Evolutionary conservation across 2,888 invertebrate genomes (phyloP), one percentile per base, ranked within the genome.

Genomic region (Phorcus lineatus): DNA sequence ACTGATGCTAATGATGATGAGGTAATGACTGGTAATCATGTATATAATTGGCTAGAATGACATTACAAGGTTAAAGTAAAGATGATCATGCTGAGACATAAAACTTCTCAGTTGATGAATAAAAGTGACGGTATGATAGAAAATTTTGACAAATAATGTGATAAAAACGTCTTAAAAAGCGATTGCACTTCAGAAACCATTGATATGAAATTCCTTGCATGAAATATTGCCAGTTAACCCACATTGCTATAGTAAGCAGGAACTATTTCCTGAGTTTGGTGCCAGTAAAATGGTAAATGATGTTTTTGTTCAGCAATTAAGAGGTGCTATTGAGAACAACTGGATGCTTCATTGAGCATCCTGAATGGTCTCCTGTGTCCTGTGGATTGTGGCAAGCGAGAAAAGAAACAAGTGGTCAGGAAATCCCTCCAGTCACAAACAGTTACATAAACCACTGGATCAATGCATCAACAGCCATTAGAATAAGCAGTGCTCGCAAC

Each of bases 241-340:
- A 36, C 47, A 47, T 47, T 47, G 9, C 16, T 62, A 28, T 13
- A 62, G 62, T 28, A 9, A 28, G 62, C 62, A 62, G 62, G 62
- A 62, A 17, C 62, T n/a, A 62, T 62, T 62, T 62, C 62, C 62
- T 62, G 62, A 28, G 62, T 28, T 62, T 62, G 62, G 62, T 62
- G 62, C 62, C 62, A 28, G 62, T 24, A 28, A 62, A 62, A 62
- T 62, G 62, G 62, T 28, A 28, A 62, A 62, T 62, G 24, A 13
- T 28, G 28, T 24, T 62, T 62, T 62, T 28, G 28, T 24, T 24
- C 24, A 28, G 28, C 28, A 62, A 62, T 62, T 62, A 62, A 16
- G 62, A 62, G 28, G 62, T 62, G 62, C 24, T n/a, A 62, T 62
- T 62, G n/a, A 62, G 62, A 62, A 24, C 24, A 24, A 62, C 28